Evolutionary conservation across 2,888 invertebrate genomes (phyloP).

Genomic region (Eledone cirrhosa): DNA sequence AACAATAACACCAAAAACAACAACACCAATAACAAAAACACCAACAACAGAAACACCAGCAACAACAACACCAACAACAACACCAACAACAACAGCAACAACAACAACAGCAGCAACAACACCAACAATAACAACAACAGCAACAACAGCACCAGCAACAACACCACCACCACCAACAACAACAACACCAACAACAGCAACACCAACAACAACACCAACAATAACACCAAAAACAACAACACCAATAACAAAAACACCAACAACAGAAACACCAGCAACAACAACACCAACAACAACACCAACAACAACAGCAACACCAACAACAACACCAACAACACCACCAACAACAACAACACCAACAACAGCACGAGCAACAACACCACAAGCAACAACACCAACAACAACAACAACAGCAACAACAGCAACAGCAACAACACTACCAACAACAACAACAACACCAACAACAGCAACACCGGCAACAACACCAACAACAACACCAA

Average conservation of each 20-base stretch:
- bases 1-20: too few relatives aligned
- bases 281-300: background rate
- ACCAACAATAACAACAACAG: background rate
- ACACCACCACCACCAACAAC: too few relatives aligned
- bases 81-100: background rate
- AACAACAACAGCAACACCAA: conserved; percentile 12
- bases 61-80: background rate
- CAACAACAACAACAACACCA: conserved; percentile 1
- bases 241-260: background rate
- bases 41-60: background rate
- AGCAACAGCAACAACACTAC: background rate
- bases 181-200: background rate
- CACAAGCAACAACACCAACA: background rate
- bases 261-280: conserved; percentile 13
- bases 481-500: background rate
- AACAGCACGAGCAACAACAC: background rate
- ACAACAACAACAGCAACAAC: background rate
- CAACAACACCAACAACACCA: background rate
- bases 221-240: background rate
- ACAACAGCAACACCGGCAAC: conserved; percentile 1
- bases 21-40: too few relatives aligned
- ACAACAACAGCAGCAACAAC: background rate
- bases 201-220: conserved; percentile 9
- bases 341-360: background rate
- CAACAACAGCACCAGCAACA: conserved; percentile 14